Evolutionary conservation across 1,140 invertebrate genomes (phyloP).

Genomic region (Drosophila malerkotliana): DNA sequence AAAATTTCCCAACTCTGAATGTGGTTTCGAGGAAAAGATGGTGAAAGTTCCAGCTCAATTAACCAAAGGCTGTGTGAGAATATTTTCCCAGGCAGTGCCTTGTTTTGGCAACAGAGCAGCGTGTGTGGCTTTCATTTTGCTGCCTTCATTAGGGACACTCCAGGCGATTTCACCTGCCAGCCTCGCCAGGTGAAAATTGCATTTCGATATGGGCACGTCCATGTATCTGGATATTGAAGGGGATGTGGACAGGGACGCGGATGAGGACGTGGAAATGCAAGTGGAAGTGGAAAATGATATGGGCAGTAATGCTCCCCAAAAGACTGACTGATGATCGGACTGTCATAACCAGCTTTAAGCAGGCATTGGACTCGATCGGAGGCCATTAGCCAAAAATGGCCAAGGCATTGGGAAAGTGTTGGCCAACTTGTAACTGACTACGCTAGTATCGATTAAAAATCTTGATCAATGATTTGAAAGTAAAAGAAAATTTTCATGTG

Average conservation of each 20-base stretch:
- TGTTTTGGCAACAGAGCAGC: conserved; percentile 17
- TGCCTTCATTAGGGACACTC: conserved; percentile 64
- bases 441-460: conserved; percentile 59
- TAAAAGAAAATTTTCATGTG: conserved; percentile 56
- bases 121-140: conserved; percentile 72
- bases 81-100: conserved; percentile 34
- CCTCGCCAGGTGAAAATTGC: conserved; percentile 12
- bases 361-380: conserved; percentile 19
- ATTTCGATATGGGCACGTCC: conserved; percentile 20
- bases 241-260: conserved; percentile 6
- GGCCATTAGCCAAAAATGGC: conserved; percentile 68
- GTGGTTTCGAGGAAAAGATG: conserved; percentile 15
- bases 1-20: conserved; percentile 19
- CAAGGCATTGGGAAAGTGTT: conserved; percentile 68
- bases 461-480: conserved; percentile 80
- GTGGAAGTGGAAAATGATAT: conserved; percentile 12
- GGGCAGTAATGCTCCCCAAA: conserved; percentile 35
- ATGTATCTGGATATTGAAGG: neutral
- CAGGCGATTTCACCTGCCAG: conserved; percentile 58
- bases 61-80: conserved; percentile 64
- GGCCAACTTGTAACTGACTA: conserved; percentile 38
- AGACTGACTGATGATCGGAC: conserved; percentile 16
- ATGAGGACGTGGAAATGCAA: conserved; percentile 8
- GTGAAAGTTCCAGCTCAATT: conserved; percentile 63
- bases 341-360: conserved; percentile 48